Base-by-base conservation (phyloP, 2,113 vertebrate species). In the Epinephelus moara region DNA sequence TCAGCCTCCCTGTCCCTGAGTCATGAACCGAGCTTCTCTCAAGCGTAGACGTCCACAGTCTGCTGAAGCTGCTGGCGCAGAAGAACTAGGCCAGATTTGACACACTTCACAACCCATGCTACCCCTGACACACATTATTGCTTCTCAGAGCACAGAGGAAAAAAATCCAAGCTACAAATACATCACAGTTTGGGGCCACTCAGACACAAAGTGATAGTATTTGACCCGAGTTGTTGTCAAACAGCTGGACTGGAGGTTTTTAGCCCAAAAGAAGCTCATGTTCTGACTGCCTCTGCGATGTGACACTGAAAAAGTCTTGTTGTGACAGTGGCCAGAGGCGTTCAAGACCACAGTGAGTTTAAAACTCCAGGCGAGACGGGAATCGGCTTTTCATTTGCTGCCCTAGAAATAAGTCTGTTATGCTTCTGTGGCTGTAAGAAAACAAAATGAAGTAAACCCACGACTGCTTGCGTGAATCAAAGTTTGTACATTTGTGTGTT, bases 21-120 rank as follows among this genome's bases (percentile, higher is more conserved):
- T 95, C 91, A 93, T 87, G 82, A 82, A 76, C 73, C 6, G 27
- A 76, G 89, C 72, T 85, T 84, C 92, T 89, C 85, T 94, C 87
- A 91, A 83, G 91, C 93, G 69, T 81, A 88, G 85, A 76, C 68
- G 70, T 87, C 63, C 40, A n/a, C 85, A 90, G 90, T 91, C 86
- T 92, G 92, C 86, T 59, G 62, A 64, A 90, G 88, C 92, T 92
- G 92, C 91, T 91, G 92, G 89, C 80, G 78, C 93, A 90, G 90
- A 91, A 95, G 91, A 96, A 95, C 84, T 94, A 93, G 94, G 94
- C 77, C 95, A 95, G 91, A 95, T 95, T 94, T 94, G 88, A 92
- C 93, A 94, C 94, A 94, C 93, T 95, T 91, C 90, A 95, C 61
- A 91, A 88, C 80, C 90, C 91, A 80, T 62, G 86, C 87, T 87